A percentile compares a stretch with the other conserved stretches of the same genome.
phyloP scores from a whole-genome alignment of 2,888 invertebrate species.

The Taenaris catops region DNA sequence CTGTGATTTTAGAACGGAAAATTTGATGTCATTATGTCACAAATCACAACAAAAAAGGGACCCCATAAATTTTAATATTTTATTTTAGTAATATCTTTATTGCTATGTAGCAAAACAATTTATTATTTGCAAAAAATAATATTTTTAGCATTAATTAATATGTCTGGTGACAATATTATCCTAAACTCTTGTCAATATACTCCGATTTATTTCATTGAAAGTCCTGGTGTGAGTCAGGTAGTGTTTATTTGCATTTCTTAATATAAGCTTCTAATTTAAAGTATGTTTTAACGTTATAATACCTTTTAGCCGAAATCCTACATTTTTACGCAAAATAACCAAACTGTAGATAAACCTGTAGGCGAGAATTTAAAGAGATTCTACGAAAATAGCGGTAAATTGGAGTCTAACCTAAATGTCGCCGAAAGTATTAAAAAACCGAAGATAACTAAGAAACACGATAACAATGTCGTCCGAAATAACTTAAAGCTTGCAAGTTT shows the following conservation, averaged over 20 bases:
- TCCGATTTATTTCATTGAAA: constrained; percentile 65
- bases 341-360: constrained; percentile 47
- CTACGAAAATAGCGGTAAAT: constrained; percentile 71
- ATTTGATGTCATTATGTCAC: constrained; percentile 15
- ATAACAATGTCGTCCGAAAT: constrained; percentile 46
- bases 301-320: constrained; percentile 56
- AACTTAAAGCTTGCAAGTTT: constrained; percentile 66
- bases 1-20: constrained; percentile 68
- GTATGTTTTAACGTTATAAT: constrained; percentile 15
- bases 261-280: constrained; percentile 16
- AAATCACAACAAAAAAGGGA: constrained; percentile 22
- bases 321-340: constrained; percentile 44
- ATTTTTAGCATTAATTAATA: constrained; percentile 48
- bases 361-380: constrained; percentile 67
- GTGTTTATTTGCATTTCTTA: constrained; percentile 26
- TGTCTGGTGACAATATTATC: constrained; percentile 51
- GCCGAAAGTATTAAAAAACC: constrained; percentile 39
- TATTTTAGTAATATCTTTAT: constrained; percentile 10
- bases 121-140: constrained; percentile 27
- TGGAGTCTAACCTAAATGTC: constrained; percentile 49
- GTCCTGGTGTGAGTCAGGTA: constrained; percentile 64
- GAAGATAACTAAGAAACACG: constrained; percentile 46
- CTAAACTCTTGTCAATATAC: constrained; percentile 67
- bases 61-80: constrained; percentile 2
- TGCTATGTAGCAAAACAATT: constrained; percentile 19